These are phyloP conservation scores for Philonicus albiceps DNA, from an alignment of 2,888 invertebrate genomes.

Conservation along the genomic window DNA sequence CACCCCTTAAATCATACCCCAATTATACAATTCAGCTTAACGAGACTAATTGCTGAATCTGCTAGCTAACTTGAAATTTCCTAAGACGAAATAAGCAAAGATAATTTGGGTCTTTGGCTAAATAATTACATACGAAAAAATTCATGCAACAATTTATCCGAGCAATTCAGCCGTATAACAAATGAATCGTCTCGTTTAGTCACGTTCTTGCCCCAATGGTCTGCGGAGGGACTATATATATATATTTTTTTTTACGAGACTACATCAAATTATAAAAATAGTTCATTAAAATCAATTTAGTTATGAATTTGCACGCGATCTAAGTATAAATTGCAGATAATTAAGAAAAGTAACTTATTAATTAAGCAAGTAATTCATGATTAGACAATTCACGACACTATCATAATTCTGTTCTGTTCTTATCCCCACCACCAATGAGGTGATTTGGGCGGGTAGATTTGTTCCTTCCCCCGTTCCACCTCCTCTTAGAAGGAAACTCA, in stretches of 20 bases:
- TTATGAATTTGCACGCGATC: not conserved
- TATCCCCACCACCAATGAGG: not conserved
- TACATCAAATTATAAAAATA: not conserved
- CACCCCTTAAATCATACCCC: too few relatives aligned
- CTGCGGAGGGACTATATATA: too few relatives aligned
- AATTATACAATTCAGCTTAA: too few relatives aligned
- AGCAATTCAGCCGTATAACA: not conserved
- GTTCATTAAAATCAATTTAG: not conserved
- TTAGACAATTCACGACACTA: not conserved
- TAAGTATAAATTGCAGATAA: not conserved
- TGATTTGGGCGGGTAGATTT: not conserved
- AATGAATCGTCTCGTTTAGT: not conserved
- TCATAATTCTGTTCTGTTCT: not conserved
- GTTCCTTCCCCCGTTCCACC: not conserved
- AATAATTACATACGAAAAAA: too few relatives aligned
- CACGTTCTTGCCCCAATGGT: not conserved
- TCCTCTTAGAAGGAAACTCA: not conserved
- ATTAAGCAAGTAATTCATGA: not conserved
- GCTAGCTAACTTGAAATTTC: too few relatives aligned
- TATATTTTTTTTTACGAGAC: too few relatives aligned
- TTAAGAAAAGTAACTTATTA: not conserved
- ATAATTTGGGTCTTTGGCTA: too few relatives aligned
- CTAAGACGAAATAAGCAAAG: too few relatives aligned
- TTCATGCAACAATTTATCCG: too few relatives aligned
- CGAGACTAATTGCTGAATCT: not conserved